phyloP scores from a whole-genome alignment of 2,888 invertebrate genomes.

The Dysmachus trigonus region DNA sequence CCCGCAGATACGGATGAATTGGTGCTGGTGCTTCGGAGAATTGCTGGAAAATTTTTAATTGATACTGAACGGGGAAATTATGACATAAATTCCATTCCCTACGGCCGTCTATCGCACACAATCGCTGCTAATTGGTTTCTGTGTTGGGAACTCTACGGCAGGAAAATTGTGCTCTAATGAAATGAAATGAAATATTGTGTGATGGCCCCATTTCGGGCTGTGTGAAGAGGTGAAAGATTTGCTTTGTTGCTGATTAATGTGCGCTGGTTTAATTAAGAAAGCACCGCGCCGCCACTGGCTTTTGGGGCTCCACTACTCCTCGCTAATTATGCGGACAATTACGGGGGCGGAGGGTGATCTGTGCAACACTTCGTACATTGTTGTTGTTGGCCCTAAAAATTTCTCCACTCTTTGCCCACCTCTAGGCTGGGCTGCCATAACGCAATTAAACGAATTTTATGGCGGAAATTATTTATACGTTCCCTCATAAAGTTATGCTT shows the following conservation, averaged over 20 bases:
- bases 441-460: not conserved
- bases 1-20: slow-evolving; percentile 19
- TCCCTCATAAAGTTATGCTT: not conserved
- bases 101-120: slow-evolving; percentile 1
- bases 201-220: slow-evolving; percentile 20
- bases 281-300: not conserved
- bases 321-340: slow-evolving; percentile 12
- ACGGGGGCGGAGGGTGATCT: not conserved
- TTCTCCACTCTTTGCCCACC: not conserved
- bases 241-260: slow-evolving; percentile 34
- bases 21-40: not conserved
- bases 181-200: slow-evolving; percentile 26
- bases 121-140: slow-evolving; percentile 25
- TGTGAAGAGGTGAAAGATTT: slow-evolving; percentile 31
- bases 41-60: slow-evolving; percentile 17
- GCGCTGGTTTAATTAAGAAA: slow-evolving; percentile 14
- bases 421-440: not conserved
- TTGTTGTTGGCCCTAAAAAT: not conserved
- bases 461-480: not conserved
- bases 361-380: not conserved
- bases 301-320: not conserved
- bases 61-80: slow-evolving; percentile 25
- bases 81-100: slow-evolving; percentile 22
- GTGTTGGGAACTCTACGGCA: slow-evolving; percentile 2
- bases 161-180: slow-evolving; percentile 22